A percentile compares a stretch with the other conserved stretches of the same genome.
phyloP scores from a whole-genome alignment of 2,888 invertebrate species.

The Ophraella communa region DNA sequence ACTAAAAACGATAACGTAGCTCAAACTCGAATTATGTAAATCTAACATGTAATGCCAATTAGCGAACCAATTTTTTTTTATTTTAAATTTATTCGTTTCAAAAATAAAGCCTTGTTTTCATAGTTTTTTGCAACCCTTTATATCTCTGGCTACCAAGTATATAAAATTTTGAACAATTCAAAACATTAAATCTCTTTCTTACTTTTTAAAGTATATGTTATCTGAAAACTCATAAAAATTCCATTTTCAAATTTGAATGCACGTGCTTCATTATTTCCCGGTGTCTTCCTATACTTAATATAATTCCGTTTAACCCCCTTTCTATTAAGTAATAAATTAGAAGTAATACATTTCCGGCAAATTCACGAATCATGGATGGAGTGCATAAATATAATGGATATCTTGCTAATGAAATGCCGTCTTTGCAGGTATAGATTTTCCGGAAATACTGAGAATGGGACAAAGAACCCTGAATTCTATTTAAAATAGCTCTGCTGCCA shows the following conservation, averaged over 20 bases:
- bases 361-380: background rate
- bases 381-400: slow-evolving; percentile 3
- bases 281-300: background rate
- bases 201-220: too few relatives aligned
- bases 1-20: too few relatives aligned
- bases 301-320: background rate
- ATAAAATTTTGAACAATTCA: too few relatives aligned
- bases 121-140: too few relatives aligned
- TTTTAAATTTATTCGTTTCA: too few relatives aligned
- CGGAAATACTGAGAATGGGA: slow-evolving; percentile 1
- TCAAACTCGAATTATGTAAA: too few relatives aligned
- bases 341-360: slow-evolving; percentile 1
- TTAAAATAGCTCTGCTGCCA: background rate
- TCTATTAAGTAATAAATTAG: background rate
- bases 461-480: slow-evolving; percentile 3
- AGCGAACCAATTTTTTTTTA: too few relatives aligned
- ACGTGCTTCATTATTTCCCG: background rate
- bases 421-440: slow-evolving; percentile 5
- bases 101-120: too few relatives aligned
- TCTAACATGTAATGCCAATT: too few relatives aligned
- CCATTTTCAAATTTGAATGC: background rate
- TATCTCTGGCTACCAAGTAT: too few relatives aligned
- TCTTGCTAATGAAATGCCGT: slow-evolving; percentile 5
- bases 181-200: too few relatives aligned
- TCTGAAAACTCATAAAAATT: background rate